These are phyloP conservation scores for Choristoneura rosaceana DNA, from an alignment of 2,888 invertebrate species.

Conservation along the genomic window DNA sequence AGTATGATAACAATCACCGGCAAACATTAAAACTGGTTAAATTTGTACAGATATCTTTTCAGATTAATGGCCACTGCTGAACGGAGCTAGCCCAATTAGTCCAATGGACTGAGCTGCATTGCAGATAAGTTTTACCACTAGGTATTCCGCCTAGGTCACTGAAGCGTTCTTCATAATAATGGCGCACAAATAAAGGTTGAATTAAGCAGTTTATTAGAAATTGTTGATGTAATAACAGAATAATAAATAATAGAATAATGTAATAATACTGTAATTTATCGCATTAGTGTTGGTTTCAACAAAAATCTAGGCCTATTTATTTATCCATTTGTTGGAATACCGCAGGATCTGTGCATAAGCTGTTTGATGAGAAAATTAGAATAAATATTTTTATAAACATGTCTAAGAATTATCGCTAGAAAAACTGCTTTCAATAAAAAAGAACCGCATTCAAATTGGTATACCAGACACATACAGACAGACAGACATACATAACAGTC, in stretches of 20 bases:
- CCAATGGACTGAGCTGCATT: slow-evolving; percentile 26
- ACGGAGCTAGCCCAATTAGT: slow-evolving; percentile 22
- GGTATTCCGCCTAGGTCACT: slow-evolving; percentile 4
- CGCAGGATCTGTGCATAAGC: no score
- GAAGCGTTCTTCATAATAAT: not conserved
- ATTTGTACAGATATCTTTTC: slow-evolving; percentile 2
- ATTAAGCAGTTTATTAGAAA: not conserved
- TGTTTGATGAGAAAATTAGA: no score
- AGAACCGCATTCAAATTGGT: no score
- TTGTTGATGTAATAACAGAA: not conserved
- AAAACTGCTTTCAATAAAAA: no score
- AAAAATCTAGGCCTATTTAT: no score
- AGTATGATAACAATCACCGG: not conserved
- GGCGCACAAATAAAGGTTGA: not conserved
- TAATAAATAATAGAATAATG: no score
- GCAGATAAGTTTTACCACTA: slow-evolving; percentile 30
- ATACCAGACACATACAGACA: no score
- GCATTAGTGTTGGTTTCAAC: not conserved
- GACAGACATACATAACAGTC: no score
- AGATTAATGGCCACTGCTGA: slow-evolving; percentile 14
- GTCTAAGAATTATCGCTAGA: no score
- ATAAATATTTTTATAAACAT: no score
- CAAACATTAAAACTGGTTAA: not conserved
- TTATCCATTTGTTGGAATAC: no score
- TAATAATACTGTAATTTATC: no score